Percentiles rank a stretch among this genome's conserved stretches.
phyloP scores from a whole-genome alignment of 2,113 vertebrate species.

The Mustela nigripes region DNA sequence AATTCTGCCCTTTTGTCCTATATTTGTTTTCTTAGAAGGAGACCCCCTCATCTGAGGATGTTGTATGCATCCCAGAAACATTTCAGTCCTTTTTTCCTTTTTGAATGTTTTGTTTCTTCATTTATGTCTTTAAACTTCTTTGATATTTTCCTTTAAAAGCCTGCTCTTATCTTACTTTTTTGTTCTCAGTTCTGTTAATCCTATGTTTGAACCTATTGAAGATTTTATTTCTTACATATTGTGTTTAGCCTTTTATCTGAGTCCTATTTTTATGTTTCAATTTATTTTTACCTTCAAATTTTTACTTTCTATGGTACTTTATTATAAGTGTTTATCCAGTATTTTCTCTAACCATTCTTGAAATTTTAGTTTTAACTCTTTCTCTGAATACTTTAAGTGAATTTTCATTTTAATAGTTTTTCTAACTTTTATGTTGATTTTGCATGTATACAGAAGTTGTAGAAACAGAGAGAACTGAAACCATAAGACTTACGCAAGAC shows the following conservation, averaged over 20 bases:
- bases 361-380: slow-evolving; percentile 31
- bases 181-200: background rate
- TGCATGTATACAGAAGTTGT: background rate
- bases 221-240: background rate
- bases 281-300: slow-evolving; percentile 40
- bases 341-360: background rate
- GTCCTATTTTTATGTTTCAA: slow-evolving; percentile 25
- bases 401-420: slow-evolving; percentile 41
- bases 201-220: background rate
- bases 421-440: background rate
- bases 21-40: background rate
- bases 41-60: background rate
- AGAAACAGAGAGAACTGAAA: background rate
- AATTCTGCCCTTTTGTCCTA: background rate
- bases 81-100: background rate
- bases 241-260: background rate
- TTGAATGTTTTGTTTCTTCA: background rate
- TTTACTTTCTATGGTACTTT: background rate
- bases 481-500: background rate
- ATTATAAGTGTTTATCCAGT: background rate
- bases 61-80: background rate
- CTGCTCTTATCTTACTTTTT: background rate
- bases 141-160: background rate
- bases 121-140: background rate
- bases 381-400: background rate